A percentile compares a stretch with the other conserved stretches of the same genome.
phyloP scores from a whole-genome alignment of 2,888 invertebrate genomes.

The Teinopalpus imperialis region DNA sequence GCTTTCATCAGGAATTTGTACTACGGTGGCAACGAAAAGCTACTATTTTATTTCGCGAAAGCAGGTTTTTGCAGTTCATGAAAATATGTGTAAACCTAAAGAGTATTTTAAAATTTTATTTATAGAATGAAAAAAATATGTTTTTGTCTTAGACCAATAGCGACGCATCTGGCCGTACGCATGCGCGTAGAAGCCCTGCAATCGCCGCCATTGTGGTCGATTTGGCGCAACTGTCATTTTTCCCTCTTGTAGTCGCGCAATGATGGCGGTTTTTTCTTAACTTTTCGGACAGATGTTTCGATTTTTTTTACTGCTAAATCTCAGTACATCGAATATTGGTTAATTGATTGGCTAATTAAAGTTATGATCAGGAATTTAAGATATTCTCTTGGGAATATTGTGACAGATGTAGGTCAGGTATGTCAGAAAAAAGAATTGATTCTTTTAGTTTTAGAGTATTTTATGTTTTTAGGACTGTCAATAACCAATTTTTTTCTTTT shows the following conservation, averaged over 20 bases:
- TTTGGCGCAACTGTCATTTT: conserved; percentile 66
- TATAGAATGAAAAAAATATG: too few species aligned
- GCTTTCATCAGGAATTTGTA: too few species aligned
- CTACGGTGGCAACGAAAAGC: too few species aligned
- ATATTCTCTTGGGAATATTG: conserved; percentile 57
- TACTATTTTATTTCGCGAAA: too few species aligned
- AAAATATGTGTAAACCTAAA: too few species aligned
- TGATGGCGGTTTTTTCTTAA: conserved; percentile 36
- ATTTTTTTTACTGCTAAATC: conserved; percentile 57
- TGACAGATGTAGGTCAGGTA: conserved; percentile 56
- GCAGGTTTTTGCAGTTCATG: too few species aligned
- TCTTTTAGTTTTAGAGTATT: too few species aligned
- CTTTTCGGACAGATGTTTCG: conserved; percentile 46
- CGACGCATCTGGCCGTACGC: conserved; percentile 49
- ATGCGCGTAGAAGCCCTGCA: conserved; percentile 56
- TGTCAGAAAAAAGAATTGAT: conserved; percentile 11
- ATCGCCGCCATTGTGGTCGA: conserved; percentile 51
- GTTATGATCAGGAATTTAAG: conserved; percentile 39
- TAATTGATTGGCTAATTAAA: conserved; percentile 51
- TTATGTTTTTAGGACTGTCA: too few species aligned
- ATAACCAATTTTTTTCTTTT: too few species aligned
- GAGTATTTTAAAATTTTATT: too few species aligned
- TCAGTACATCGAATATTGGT: conserved; percentile 50
- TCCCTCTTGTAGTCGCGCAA: conserved; percentile 45
- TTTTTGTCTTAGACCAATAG: conserved; percentile 39